These are phyloP conservation scores for Zeus faber DNA, from an alignment of 2,113 vertebrate genomes.

Conservation along the genomic window DNA sequence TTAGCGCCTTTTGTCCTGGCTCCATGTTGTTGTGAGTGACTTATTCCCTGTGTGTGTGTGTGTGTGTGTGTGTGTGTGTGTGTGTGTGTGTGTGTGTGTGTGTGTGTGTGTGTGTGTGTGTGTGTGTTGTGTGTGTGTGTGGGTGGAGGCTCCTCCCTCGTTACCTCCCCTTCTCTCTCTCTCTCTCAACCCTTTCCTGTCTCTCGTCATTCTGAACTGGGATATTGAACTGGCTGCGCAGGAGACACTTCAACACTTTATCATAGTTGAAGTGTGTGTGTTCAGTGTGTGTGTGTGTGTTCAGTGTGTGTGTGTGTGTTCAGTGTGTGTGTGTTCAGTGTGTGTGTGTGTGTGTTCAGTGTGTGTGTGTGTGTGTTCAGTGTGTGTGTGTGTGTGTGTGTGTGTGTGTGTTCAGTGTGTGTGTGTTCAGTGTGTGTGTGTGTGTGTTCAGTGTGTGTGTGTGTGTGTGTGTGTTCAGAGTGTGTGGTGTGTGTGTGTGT, in stretches of 20 bases:
- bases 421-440: background rate
- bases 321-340: background rate
- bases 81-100: too few relatives aligned
- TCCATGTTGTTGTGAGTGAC: too few relatives aligned
- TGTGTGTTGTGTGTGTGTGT: background rate
- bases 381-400: background rate
- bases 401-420: background rate
- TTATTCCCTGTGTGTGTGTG: too few relatives aligned
- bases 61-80: too few relatives aligned
- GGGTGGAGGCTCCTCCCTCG: background rate
- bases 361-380: background rate
- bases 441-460: background rate
- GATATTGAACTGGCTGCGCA: too few relatives aligned
- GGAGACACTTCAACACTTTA: too few relatives aligned
- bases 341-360: background rate
- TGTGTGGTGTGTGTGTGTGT: background rate
- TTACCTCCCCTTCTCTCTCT: constrained; percentile 5
- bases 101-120: background rate
- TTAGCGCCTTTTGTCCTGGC: too few relatives aligned
- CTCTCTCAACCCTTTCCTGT: too few relatives aligned
- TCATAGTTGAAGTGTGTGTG: constrained; percentile 11
- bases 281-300: background rate
- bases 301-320: background rate
- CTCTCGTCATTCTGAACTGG: too few relatives aligned
- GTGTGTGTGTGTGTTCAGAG: background rate